Percentiles rank a stretch among this genome's conserved stretches.
phyloP scores from a whole-genome alignment of 2,113 vertebrate genomes.

The Paedocypris sp. region DNA sequence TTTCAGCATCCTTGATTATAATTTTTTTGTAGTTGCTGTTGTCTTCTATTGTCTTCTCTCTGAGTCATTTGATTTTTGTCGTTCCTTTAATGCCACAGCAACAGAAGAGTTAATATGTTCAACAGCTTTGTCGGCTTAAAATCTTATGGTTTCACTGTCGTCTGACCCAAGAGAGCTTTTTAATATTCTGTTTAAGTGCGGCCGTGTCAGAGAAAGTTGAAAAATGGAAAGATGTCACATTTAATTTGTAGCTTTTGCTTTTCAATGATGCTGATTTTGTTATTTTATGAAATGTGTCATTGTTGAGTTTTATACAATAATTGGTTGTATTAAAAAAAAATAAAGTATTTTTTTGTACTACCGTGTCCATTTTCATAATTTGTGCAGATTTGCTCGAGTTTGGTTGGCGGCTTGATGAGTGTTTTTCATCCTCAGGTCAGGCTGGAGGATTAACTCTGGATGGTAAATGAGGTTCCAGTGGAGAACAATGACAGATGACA shows the following conservation, averaged over 20 bases:
- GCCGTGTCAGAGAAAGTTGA: not conserved
- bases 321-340: too few relatives aligned
- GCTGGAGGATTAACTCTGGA: constrained; percentile 48
- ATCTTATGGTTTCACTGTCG: not conserved
- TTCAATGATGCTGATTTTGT: too few relatives aligned
- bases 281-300: too few relatives aligned
- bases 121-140: not conserved
- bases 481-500: constrained; percentile 58
- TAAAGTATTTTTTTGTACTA: too few relatives aligned
- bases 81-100: not conserved
- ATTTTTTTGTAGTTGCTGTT: not conserved
- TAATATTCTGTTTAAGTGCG: not conserved
- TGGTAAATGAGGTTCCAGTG: constrained; percentile 49
- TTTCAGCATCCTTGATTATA: not conserved
- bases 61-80: not conserved
- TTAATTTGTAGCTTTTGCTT: too few relatives aligned
- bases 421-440: constrained; percentile 41
- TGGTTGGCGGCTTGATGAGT: not conserved
- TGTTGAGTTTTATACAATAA: too few relatives aligned
- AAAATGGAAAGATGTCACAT: too few relatives aligned
- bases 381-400: too few relatives aligned
- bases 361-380: too few relatives aligned
- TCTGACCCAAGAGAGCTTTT: not conserved
- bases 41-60: not conserved
- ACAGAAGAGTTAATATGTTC: not conserved